Evolutionary conservation across 2,888 invertebrate genomes (phyloP).

Genomic region (Parnassius glacialis): DNA sequence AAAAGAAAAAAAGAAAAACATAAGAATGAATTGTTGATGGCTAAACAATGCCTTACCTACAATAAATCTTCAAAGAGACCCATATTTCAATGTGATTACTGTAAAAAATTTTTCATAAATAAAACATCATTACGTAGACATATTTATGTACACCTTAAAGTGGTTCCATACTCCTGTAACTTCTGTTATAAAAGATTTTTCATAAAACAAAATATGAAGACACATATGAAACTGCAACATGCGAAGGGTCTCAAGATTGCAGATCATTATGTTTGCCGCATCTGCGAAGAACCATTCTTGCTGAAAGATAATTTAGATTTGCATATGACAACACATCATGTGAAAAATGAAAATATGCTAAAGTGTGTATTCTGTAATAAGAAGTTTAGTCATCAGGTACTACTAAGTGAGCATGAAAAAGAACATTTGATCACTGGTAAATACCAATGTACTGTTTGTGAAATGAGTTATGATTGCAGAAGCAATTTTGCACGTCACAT

Average conservation of each 20-base stretch:
- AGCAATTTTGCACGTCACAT: conserved; percentile 83
- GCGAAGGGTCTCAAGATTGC: conserved; percentile 50
- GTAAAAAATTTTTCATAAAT: conserved; percentile 83
- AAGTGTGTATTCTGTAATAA: conserved; percentile 85
- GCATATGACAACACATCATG: conserved; percentile 89
- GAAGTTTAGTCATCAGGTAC: conserved; percentile 50
- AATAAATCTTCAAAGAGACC: conserved; percentile 24
- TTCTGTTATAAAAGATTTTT: conserved; percentile 84
- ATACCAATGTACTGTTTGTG: conserved; percentile 86
- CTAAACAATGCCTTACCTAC: conserved; percentile 16
- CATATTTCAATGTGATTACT: conserved; percentile 78
- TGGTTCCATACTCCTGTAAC: conserved; percentile 82
- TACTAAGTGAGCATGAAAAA: conserved; percentile 84
- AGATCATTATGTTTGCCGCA: conserved; percentile 83
- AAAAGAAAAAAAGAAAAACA: conserved; percentile 1
- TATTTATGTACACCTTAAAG: conserved; percentile 83
- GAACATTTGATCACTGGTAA: conserved; percentile 88
- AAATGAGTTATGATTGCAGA: conserved; percentile 85
- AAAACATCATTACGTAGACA: conserved; percentile 86
- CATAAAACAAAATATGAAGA: conserved; percentile 83
- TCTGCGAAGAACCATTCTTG: conserved; percentile 88
- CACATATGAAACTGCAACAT: conserved; percentile 82
- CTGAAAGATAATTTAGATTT: conserved; percentile 87
- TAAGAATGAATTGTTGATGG: conserved; percentile 14
- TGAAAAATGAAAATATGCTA: conserved; percentile 66